Conservation (phyloP, 2,113 vertebrate species). For the Platichthys flesus region DNA sequence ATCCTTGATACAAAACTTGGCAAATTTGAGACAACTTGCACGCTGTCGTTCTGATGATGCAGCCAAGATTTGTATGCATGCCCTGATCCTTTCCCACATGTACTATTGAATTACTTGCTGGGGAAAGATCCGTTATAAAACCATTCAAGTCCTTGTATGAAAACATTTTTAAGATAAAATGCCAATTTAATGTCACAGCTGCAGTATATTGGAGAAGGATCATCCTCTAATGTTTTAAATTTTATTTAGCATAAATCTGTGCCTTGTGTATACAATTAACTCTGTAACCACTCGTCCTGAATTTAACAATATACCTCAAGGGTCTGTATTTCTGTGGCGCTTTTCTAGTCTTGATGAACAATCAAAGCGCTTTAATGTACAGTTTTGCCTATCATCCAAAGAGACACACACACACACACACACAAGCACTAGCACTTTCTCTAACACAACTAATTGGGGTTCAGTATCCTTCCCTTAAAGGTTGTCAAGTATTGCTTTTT, state of each 20-base stretch:
- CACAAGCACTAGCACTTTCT: too few relatives aligned
- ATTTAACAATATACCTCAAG: too few relatives aligned
- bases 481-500: too few relatives aligned
- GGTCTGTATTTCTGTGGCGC: too few relatives aligned
- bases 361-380: too few relatives aligned
- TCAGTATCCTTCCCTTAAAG: too few relatives aligned
- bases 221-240: background rate
- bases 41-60: background rate
- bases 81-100: background rate
- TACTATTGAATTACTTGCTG: background rate
- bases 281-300: too few relatives aligned
- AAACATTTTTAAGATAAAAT: background rate
- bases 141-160: background rate
- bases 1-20: background rate
- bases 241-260: background rate
- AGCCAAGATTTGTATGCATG: background rate
- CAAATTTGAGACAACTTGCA: background rate
- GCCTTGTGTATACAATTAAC: background rate
- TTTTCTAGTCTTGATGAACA: too few relatives aligned
- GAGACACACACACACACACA: too few relatives aligned
- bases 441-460: too few relatives aligned
- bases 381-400: too few relatives aligned
- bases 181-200: background rate
- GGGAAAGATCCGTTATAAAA: background rate
- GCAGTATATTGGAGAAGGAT: background rate